Evolutionary conservation across 2,888 invertebrate genomes (phyloP).

Genomic region (Sturmia bella): DNA sequence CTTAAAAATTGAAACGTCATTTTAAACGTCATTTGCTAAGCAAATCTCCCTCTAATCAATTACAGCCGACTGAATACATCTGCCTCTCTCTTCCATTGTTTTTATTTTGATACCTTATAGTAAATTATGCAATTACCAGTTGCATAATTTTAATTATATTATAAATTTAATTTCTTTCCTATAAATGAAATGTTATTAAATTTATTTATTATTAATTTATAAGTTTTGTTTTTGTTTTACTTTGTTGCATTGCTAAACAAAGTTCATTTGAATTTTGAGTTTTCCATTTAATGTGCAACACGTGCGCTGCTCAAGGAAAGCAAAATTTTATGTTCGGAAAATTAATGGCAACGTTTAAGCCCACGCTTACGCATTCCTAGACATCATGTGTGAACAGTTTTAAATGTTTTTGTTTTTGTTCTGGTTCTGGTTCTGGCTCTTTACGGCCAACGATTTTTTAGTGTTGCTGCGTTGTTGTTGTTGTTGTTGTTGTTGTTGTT

Average conservation of each 20-base stretch:
- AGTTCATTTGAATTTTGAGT: neutral
- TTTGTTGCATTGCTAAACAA: too few relatives aligned
- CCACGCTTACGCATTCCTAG: constrained; percentile 62
- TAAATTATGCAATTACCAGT: too few relatives aligned
- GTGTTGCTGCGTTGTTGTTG: constrained; percentile 2
- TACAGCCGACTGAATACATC: neutral
- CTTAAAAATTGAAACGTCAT: constrained; percentile 1
- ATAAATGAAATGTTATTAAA: too few relatives aligned
- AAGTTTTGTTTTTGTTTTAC: too few relatives aligned
- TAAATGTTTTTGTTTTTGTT: constrained; percentile 18
- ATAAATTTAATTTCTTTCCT: too few relatives aligned
- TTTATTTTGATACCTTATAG: too few relatives aligned
- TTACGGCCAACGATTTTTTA: neutral
- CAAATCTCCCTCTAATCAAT: neutral
- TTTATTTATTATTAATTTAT: too few relatives aligned
- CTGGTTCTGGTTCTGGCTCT: neutral
- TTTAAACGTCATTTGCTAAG: neutral
- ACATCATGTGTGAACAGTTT: constrained; percentile 41
- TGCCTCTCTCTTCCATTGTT: too few relatives aligned
- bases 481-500: neutral
- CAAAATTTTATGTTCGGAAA: neutral
- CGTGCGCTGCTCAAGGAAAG: constrained; percentile 18
- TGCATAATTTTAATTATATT: too few relatives aligned
- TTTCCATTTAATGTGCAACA: constrained; percentile 32
- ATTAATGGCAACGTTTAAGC: constrained; percentile 20